A percentile compares a stretch with the other conserved stretches of the same genome.
phyloP scores from a whole-genome alignment of 2,888 invertebrate genomes.

The Hypena proboscidalis region DNA sequence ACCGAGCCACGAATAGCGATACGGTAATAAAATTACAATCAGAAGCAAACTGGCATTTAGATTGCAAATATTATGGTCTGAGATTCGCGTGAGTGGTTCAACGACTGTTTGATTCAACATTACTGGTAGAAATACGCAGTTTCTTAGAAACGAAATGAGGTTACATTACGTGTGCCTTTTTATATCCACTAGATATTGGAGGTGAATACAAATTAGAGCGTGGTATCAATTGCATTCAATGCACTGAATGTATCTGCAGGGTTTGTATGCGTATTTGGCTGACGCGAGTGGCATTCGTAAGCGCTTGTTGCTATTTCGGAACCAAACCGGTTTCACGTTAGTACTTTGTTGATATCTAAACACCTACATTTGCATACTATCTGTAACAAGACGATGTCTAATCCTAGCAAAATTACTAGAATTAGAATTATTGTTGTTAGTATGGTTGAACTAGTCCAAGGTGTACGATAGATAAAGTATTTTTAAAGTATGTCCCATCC shows the following conservation, averaged over 20 bases:
- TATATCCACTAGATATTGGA: conserved; percentile 21
- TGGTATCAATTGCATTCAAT: conserved; percentile 32
- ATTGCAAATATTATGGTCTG: conserved; percentile 29
- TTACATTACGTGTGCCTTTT: conserved; percentile 26
- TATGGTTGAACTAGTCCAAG: conserved; percentile 2
- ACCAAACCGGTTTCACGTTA: conserved; percentile 28
- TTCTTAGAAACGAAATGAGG: conserved; percentile 25
- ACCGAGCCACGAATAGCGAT: conserved; percentile 9
- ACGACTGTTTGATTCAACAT: conserved; percentile 24
- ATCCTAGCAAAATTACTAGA: not conserved
- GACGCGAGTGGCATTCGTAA: conserved; percentile 40
- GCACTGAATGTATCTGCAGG: conserved; percentile 28
- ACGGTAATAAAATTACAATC: conserved; percentile 24
- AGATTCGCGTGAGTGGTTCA: conserved; percentile 15
- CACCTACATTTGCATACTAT: conserved; percentile 23
- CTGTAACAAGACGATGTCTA: not conserved
- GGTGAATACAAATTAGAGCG: conserved; percentile 38
- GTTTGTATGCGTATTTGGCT: conserved; percentile 36
- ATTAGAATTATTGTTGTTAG: not conserved
- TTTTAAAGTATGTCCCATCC: not conserved
- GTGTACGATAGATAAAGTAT: not conserved
- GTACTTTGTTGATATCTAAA: conserved; percentile 12
- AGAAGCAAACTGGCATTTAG: conserved; percentile 15
- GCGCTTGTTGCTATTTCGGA: conserved; percentile 31
- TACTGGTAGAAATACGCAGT: conserved; percentile 15